A percentile compares a stretch with the other conserved stretches of the same genome.
Evolutionary conservation across 2,113 vertebrate genomes (phyloP).

Genomic region (Caranx melampygus): DNA sequence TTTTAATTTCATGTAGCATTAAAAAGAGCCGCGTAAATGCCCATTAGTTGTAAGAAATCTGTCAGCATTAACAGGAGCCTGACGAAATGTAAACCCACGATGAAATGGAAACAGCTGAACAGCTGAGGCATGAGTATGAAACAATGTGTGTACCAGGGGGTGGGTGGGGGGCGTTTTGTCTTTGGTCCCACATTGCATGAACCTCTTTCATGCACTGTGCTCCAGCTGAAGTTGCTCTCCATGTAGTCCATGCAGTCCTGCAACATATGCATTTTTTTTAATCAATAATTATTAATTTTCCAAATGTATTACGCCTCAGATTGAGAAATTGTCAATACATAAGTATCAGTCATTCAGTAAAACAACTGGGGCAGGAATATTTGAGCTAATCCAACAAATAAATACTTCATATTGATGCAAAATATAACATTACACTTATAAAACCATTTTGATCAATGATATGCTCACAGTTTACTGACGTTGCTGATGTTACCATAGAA

Average conservation of each 20-base stretch:
- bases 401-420: not conserved
- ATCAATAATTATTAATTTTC: too few species aligned
- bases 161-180: too few species aligned
- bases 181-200: not conserved
- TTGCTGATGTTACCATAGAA: not conserved
- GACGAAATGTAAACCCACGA: slow-evolving; percentile 65
- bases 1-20: slow-evolving; percentile 67
- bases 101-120: slow-evolving; percentile 59
- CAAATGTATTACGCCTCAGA: not conserved
- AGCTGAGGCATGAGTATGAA: slow-evolving; percentile 54
- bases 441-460: too few species aligned
- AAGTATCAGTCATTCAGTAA: too few species aligned
- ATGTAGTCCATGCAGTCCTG: not conserved
- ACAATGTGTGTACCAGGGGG: not conserved
- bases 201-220: not conserved
- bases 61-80: slow-evolving; percentile 64
- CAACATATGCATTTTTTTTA: not conserved
- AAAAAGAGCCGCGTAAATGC: slow-evolving; percentile 64
- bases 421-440: too few species aligned
- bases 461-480: too few species aligned
- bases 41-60: slow-evolving; percentile 70
- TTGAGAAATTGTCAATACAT: not conserved
- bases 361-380: too few species aligned
- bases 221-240: not conserved
- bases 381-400: not conserved